A percentile compares a stretch with the other conserved stretches of the same genome.
These are phyloP conservation scores for Anagrus nilaparvatae DNA, from an alignment of 1,140 invertebrate species.

Conservation along the genomic window DNA sequence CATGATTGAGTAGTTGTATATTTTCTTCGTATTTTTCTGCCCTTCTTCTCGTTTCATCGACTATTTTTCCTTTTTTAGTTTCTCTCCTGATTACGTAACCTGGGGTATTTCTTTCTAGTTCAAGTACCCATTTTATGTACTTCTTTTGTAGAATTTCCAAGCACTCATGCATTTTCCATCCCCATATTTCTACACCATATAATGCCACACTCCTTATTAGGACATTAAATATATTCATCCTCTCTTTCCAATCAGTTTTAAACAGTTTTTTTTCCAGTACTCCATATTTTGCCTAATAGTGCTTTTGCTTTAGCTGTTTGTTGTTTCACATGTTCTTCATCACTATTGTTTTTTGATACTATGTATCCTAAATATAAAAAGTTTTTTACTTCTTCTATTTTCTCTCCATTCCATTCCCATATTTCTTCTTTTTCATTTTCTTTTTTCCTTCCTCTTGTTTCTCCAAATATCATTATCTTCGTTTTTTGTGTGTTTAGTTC, in stretches of 20 bases:
- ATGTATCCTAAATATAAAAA: background rate
- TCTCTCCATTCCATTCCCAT: background rate
- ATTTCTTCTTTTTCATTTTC: background rate
- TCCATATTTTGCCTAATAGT: background rate
- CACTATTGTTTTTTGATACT: background rate
- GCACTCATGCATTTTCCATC: too few relatives aligned
- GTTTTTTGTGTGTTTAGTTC: background rate
- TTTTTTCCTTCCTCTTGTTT: conserved; percentile 1
- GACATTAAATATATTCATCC: too few relatives aligned
- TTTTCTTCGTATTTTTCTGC: conserved; percentile 1
- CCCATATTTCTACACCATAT: too few relatives aligned
- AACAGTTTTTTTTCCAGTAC: too few relatives aligned
- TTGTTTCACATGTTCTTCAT: background rate
- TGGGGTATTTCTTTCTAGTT: too few relatives aligned
- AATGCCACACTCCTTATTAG: too few relatives aligned
- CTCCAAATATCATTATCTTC: conserved; percentile 1
- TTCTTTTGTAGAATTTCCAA: too few relatives aligned
- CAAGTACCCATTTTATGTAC: too few relatives aligned
- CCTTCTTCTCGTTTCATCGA: background rate
- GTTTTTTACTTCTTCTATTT: background rate
- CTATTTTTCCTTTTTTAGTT: background rate
- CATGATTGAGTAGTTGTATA: conserved; percentile 12
- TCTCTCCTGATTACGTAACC: background rate
- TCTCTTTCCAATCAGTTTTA: too few relatives aligned
- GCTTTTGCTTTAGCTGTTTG: conserved; percentile 2